Conservation (phyloP, 92 coral and sea anemone species). For the Hydrozoanthus gracilis region DNA sequence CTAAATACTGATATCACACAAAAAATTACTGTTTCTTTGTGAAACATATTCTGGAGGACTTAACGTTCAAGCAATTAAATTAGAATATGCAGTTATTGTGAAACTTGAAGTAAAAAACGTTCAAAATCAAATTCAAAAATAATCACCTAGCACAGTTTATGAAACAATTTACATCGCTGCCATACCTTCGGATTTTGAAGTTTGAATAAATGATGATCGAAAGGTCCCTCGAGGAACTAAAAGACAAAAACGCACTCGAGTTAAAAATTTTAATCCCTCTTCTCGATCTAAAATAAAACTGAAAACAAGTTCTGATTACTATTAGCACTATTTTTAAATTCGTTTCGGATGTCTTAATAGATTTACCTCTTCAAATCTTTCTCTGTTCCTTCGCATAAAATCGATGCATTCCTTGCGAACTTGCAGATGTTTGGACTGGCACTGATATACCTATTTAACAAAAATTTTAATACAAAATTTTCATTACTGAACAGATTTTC, state of each 20-base stretch:
- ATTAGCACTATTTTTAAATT: background rate
- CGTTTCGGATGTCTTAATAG: background rate
- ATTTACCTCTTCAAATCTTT: conserved; percentile 91
- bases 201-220: conserved; percentile 94
- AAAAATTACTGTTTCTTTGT: no score
- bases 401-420: conserved; percentile 96
- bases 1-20: no score
- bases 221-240: conserved; percentile 99
- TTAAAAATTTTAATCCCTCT: background rate
- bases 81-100: background rate
- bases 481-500: background rate
- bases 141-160: background rate
- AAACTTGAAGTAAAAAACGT: background rate
- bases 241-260: conserved; percentile 2
- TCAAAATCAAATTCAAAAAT: background rate
- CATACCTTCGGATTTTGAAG: conserved; percentile 95
- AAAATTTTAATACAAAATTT: background rate
- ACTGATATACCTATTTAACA: conserved; percentile 76
- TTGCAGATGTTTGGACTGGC: conserved; percentile 92
- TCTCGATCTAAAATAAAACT: background rate
- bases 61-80: no score
- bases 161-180: background rate
- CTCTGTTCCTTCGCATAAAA: conserved; percentile 86
- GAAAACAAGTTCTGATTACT: background rate
- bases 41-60: no score